A percentile compares a stretch with the other conserved stretches of the same genome.
phyloP scores from a whole-genome alignment of 2,113 vertebrate genomes.

The Raja brachyura region DNA sequence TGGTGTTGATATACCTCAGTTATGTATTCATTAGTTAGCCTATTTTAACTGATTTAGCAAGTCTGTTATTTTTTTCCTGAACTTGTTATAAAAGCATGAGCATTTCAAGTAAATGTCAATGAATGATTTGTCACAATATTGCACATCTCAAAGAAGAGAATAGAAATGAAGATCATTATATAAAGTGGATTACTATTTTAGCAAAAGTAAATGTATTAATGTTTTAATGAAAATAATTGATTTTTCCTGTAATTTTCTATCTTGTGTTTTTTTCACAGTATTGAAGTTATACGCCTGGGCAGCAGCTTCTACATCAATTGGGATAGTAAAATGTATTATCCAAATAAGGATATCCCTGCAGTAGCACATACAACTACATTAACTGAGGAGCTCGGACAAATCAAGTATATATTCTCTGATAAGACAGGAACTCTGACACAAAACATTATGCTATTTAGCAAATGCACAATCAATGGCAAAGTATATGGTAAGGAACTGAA shows the following conservation, averaged over 20 bases:
- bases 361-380: slow-evolving; percentile 88
- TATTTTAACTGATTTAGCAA: neutral
- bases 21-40: neutral
- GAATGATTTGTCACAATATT: neutral
- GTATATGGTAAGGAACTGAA: slow-evolving; percentile 64
- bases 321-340: slow-evolving; percentile 91
- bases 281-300: slow-evolving; percentile 89
- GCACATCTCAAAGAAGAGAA: neutral
- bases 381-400: slow-evolving; percentile 91
- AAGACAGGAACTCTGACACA: slow-evolving; percentile 95
- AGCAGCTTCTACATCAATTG: slow-evolving; percentile 93
- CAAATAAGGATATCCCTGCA: slow-evolving; percentile 69
- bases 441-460: slow-evolving; percentile 93
- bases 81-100: neutral
- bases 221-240: neutral
- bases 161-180: neutral
- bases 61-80: neutral
- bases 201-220: neutral
- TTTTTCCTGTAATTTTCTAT: slow-evolving; percentile 8
- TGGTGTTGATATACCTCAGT: neutral
- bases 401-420: slow-evolving; percentile 92
- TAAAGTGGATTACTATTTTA: neutral
- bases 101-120: neutral
- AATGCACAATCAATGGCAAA: slow-evolving; percentile 81
- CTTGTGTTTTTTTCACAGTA: slow-evolving; percentile 52